Conservation (phyloP, 1,140 invertebrate species). For the Temnothorax curvispinosus region DNA sequence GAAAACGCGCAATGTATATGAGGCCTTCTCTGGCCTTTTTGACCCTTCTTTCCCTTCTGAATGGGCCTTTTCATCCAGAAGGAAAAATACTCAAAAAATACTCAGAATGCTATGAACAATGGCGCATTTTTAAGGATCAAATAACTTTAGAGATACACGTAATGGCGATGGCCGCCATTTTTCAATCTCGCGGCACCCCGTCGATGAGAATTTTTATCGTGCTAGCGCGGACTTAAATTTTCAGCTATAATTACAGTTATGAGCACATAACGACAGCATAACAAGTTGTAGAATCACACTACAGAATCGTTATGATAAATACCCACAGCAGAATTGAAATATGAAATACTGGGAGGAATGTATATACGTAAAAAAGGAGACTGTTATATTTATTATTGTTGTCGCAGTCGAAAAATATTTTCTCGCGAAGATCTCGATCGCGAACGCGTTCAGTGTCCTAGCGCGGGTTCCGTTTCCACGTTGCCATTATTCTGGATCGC, state of each 20-base stretch:
- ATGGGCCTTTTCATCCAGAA: no score
- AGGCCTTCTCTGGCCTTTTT: no score
- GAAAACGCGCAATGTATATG: no score
- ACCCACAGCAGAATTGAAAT: not conserved
- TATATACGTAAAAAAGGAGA: not conserved
- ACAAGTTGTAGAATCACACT: no score
- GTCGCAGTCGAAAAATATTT: not conserved
- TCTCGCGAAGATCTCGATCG: not conserved
- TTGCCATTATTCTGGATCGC: not conserved
- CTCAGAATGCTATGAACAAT: no score
- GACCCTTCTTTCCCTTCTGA: no score
- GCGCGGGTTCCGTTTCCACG: not conserved
- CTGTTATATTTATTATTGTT: not conserved
- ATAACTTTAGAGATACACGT: not conserved
- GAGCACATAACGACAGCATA: no score
- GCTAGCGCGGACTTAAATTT: no score
- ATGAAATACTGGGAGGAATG: not conserved
- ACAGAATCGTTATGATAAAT: not conserved
- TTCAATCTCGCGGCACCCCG: not conserved
- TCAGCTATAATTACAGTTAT: no score
- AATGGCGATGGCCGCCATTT: not conserved
- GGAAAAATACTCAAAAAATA: no score
- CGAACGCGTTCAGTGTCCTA: not conserved
- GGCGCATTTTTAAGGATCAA: no score
- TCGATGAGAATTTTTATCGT: not conserved